Percentiles rank a stretch among this genome's conserved stretches.
Evolutionary conservation across 2,113 vertebrate species (phyloP).

Genomic region (Cacatua alba): DNA sequence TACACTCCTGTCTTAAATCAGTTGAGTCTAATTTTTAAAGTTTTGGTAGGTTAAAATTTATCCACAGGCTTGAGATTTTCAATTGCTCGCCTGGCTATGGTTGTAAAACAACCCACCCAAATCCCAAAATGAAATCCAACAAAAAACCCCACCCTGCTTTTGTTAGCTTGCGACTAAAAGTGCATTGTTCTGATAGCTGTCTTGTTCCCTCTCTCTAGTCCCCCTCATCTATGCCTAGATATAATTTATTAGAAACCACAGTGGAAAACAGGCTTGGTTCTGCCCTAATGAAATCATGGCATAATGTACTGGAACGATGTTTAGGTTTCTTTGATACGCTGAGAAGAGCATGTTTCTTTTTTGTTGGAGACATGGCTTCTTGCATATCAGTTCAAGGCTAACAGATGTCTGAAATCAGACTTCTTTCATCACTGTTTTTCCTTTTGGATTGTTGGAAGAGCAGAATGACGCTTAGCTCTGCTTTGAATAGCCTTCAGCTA

Average conservation of each 20-base stretch:
- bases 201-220: neutral
- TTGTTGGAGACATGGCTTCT: neutral
- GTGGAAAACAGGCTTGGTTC: neutral
- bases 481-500: neutral
- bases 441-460: neutral
- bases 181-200: neutral
- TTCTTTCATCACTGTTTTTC: neutral
- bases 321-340: neutral
- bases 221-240: neutral
- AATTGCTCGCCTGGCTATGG: neutral
- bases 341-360: neutral
- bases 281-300: neutral
- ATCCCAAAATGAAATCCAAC: neutral
- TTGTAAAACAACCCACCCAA: neutral
- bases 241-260: neutral
- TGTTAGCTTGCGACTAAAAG: neutral
- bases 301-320: neutral
- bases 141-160: accelerated
- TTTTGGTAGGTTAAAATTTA: neutral
- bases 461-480: neutral
- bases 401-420: neutral
- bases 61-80: neutral
- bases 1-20: neutral
- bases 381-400: conserved; percentile 1
- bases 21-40: neutral